phyloP scores from a whole-genome alignment of 2,797 vertebrate species.

The Picus viridis region DNA sequence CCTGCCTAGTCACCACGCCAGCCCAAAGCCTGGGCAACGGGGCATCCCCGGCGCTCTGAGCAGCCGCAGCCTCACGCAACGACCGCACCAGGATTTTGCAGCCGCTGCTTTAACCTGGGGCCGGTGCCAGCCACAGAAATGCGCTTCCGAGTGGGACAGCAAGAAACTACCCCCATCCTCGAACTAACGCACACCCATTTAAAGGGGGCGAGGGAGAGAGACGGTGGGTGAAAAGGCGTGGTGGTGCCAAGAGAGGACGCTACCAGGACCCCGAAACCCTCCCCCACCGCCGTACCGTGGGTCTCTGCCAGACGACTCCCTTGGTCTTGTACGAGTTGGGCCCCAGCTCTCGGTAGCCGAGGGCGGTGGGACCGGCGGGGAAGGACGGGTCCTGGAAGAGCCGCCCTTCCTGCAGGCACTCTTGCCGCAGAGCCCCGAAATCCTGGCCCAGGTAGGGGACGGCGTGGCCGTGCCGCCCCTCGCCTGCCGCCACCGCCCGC shows the following conservation, averaged over 20 bases:
- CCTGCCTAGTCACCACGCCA: too few species aligned
- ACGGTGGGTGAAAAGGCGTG: background rate
- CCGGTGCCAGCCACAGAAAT: too few species aligned
- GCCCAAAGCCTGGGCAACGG: too few species aligned
- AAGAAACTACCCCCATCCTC: background rate
- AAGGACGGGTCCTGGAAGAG: conserved; percentile 89
- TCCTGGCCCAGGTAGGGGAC: conserved; percentile 86
- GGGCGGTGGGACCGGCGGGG: conserved; percentile 79
- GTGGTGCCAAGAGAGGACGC: background rate
- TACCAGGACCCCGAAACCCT: background rate
- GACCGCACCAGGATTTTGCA: too few species aligned
- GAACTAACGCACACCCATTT: fast-evolving
- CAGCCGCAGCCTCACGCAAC: too few species aligned
- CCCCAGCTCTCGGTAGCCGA: conserved; percentile 91
- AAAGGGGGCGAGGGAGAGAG: too few species aligned
- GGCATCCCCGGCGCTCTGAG: too few species aligned
- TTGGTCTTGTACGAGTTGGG: conserved; percentile 83
- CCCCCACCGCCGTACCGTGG: conserved; percentile 73
- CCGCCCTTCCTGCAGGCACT: conserved; percentile 75
- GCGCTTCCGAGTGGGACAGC: too few species aligned
- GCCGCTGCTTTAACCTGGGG: too few species aligned
- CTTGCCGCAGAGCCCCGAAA: conserved; percentile 77
- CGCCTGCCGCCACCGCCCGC: conserved; percentile 78
- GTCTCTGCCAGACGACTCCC: conserved; percentile 89
- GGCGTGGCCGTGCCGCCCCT: conserved; percentile 85